Base-by-base conservation (phyloP, 2,113 vertebrate genomes). In the Campylorhamphus procurvoides region DNA sequence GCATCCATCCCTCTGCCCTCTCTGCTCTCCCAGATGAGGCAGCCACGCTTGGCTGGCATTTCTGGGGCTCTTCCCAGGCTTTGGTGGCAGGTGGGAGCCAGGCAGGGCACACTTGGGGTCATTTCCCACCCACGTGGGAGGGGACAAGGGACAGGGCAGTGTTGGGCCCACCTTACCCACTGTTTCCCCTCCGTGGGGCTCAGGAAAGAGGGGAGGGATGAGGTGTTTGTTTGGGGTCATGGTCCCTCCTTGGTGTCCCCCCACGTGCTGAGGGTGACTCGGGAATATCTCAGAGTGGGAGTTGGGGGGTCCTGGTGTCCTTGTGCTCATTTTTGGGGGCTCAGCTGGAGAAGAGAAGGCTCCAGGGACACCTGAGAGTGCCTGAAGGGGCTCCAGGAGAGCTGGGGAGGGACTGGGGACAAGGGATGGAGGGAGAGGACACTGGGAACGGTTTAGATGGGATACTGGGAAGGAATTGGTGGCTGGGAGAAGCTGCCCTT, bases 201-300 rank as follows among this genome's bases (percentile, higher is more conserved):
- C 22, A 6, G 53, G 28, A 29, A 3, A 33, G 60, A 29, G 53
- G 20, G 18, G 52, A 4, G 44, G 55, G 55, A 12, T 33, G 44
- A 17, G 5, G 55, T 13, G 13, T 42, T 22, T 13, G 13, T 42
- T 22, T 10, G 24, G 63, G 63, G 35, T 11, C 1, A 5, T 8
- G 31, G 9, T 50, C 49, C 29, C 23, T 53, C 20, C 40, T 22
- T 14, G 29, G 6, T 23, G 22, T 19, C 37, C 24, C 0, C 24
- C 27, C 6, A 0, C 27, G 35, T 19, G 2, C 9, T 58, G 15
- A 4, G 23, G 19, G 3, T 14, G 25, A 6, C 2, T 42, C 1
- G 16, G n/a, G 42, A 53, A n/a, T 15, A 7, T 2, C 19, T 27
- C 0, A 15, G 47, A 6, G n/a, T 2, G 3, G 2, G 3, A 23